Percentiles rank a stretch among this genome's conserved stretches.
phyloP scores from a whole-genome alignment of 2,888 invertebrate genomes.

The Cephus rjabovi region DNA sequence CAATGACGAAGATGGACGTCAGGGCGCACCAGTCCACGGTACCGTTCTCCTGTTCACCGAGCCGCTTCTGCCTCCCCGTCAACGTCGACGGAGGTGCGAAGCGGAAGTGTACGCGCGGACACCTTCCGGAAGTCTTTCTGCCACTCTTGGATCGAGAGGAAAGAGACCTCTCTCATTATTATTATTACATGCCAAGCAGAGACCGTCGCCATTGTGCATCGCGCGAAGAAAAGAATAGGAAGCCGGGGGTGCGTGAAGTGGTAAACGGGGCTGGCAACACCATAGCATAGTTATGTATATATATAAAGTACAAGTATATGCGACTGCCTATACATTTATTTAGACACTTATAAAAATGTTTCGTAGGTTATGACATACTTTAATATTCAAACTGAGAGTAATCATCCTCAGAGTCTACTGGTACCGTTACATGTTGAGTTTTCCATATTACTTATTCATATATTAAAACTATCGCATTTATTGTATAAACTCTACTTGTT shows the following conservation, averaged over 20 bases:
- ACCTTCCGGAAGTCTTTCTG: constrained; percentile 42
- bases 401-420: neutral
- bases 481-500: neutral
- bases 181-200: constrained; percentile 50
- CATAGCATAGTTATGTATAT: neutral
- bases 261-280: constrained; percentile 15
- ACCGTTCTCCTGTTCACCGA: constrained; percentile 30
- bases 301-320: neutral
- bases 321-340: neutral
- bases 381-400: neutral
- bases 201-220: constrained; percentile 19
- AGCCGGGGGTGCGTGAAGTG: constrained; percentile 38
- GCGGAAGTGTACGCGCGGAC: constrained; percentile 57
- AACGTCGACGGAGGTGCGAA: constrained; percentile 49
- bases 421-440: neutral
- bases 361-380: neutral
- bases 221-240: constrained; percentile 29
- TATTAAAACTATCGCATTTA: neutral
- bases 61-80: constrained; percentile 23
- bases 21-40: neutral
- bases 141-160: constrained; percentile 9
- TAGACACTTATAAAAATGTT: neutral
- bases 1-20: constrained; percentile 8
- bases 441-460: neutral
- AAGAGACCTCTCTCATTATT: constrained; percentile 48